phyloP scores from a whole-genome alignment of 2,797 vertebrate genomes.

The Hippopotamyrus pictus region DNA sequence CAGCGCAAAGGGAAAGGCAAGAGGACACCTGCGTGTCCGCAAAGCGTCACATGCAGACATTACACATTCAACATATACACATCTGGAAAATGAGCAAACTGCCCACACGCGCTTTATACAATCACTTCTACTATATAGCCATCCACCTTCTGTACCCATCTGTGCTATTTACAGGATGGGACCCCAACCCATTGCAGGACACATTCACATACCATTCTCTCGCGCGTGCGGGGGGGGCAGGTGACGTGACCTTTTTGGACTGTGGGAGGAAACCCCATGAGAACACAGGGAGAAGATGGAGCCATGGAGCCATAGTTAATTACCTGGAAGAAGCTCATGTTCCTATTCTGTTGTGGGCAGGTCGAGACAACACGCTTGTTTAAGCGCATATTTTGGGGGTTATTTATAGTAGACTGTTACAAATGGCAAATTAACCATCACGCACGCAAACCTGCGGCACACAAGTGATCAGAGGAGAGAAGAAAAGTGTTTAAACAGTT shows the following conservation, averaged over 20 bases:
- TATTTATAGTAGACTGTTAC: background rate
- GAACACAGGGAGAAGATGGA: background rate
- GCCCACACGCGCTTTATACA: background rate
- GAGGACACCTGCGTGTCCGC: background rate
- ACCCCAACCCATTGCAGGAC: background rate
- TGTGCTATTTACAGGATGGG: background rate
- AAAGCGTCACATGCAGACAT: background rate
- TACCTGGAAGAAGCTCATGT: background rate
- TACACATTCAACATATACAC: background rate
- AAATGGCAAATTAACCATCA: background rate
- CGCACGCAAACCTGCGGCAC: background rate
- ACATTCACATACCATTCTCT: background rate
- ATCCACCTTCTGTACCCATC: background rate
- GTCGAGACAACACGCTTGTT: background rate
- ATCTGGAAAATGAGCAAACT: background rate
- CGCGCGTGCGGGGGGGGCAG: background rate
- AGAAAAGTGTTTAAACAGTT: background rate
- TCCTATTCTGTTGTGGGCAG: background rate
- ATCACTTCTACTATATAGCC: background rate
- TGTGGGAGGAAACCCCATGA: background rate
- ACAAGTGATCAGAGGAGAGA: background rate
- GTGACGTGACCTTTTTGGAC: background rate
- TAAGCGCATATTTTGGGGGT: background rate
- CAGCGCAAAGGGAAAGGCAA: constrained; percentile 20
- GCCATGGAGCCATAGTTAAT: background rate